Evolutionary conservation across 2,113 vertebrate species (phyloP).

Genomic region (Muntiacus reevesi): DNA sequence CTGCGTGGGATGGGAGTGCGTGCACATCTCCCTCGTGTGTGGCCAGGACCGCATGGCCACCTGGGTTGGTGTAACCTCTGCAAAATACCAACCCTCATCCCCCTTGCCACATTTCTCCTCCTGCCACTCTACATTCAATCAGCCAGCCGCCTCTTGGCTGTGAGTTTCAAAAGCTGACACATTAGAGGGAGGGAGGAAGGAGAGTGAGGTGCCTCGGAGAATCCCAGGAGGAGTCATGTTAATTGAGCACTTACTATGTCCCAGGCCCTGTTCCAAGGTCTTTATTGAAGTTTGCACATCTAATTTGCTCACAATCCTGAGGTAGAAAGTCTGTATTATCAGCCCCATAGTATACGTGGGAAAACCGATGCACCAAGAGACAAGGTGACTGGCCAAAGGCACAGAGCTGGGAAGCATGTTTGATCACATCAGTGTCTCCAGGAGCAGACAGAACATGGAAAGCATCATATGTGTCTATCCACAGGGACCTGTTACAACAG

Average conservation of each 20-base stretch:
- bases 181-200: not conserved
- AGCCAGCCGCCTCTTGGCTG: not conserved
- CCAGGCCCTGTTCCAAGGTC: not conserved
- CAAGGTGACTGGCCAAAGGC: rapidly evolving
- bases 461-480: not conserved
- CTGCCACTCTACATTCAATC: not conserved
- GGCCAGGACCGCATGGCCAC: not conserved
- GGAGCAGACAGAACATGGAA: not conserved
- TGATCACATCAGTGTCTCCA: not conserved
- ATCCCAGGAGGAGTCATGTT: not conserved
- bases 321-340: not conserved
- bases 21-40: not conserved
- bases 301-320: not conserved
- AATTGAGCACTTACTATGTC: not conserved
- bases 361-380: rapidly evolving
- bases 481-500: not conserved
- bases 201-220: rapidly evolving
- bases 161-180: not conserved
- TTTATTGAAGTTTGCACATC: too few species aligned
- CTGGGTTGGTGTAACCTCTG: too few species aligned
- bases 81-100: rapidly evolving
- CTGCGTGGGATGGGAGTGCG: not conserved
- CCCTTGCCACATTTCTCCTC: not conserved
- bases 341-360: not conserved
- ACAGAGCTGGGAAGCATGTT: not conserved